Base-by-base conservation (phyloP, 2,888 invertebrate species). In the Dynastes grantii region DNA sequence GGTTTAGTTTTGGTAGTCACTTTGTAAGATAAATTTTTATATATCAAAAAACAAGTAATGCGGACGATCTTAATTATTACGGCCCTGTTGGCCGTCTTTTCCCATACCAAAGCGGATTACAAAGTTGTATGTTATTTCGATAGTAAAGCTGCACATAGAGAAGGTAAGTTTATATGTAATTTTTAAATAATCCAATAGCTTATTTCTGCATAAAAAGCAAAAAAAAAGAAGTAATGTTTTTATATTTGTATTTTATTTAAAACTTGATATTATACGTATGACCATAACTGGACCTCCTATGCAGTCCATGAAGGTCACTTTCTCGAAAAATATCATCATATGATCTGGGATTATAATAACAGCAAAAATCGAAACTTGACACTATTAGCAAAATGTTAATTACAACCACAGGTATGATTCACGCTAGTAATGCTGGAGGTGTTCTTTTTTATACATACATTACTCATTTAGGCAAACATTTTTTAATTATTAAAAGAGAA, bases 121-220 rank as follows among this genome's bases (percentile, higher is more conserved):
- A 94, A 94, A 89, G 92, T 94, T 68, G 89, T 94, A 84, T 95
- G 95, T 87, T 94, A 92, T 87, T 94, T 94, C 89, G 92, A 94
- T 88, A 92, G 93, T 88, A 92, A 91, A 86, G 92, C 94, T 82
- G 92, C 91, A 87, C 90, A 91, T 85, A 91, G 94, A 85, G 90
- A 92, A 90, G 94, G 95, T 95, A 89, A 91, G 91, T 90, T 58
- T 27, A 29, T n/a, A 65, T 70, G 55, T 63, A n/a, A 32, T 77
- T 58, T 51, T 29, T 16, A 2, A 5, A 53, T 45, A 51, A 64
- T 65, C n/a, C 45, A 29, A 61, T 29, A 5, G 32, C 27, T 22
- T 8, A 22, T 22, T 61, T 61, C 13, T 37, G 11, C 8, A 45
- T 2, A 11, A 0, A 11, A 45, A 45, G 11, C 11, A 11, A 6